A percentile compares a stretch with the other conserved stretches of the same genome.
These are phyloP conservation scores for Andrena bucephala DNA, from an alignment of 2,888 invertebrate species.

Conservation along the genomic window DNA sequence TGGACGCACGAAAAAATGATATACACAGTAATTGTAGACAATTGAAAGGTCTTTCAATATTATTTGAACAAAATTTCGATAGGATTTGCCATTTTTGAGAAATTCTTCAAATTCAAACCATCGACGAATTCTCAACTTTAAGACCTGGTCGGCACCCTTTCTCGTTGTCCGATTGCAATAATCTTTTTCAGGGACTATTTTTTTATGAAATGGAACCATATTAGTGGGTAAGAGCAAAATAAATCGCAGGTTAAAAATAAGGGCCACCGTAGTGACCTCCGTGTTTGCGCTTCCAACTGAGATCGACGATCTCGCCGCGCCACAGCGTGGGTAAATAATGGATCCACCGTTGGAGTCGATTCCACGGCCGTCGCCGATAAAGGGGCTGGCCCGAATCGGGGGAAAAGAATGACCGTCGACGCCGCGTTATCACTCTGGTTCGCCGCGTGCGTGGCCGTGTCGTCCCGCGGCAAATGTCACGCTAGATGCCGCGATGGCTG, in stretches of 20 bases:
- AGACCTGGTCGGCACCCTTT: too few species aligned
- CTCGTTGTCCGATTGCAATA: too few species aligned
- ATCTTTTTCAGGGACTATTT: too few species aligned
- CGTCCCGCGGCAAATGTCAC: slow-evolving; percentile 48
- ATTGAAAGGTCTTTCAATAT: too few species aligned
- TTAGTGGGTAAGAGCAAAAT: too few species aligned
- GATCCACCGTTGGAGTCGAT: slow-evolving; percentile 2
- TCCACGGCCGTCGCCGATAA: slow-evolving; percentile 15
- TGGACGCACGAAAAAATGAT: too few species aligned
- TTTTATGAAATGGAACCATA: too few species aligned
- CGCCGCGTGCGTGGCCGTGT: slow-evolving; percentile 34
- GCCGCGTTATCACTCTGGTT: slow-evolving; percentile 30
- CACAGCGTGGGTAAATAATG: slow-evolving; percentile 12
- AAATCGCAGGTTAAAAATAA: neutral
- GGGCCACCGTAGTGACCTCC: neutral
- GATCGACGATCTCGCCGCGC: slow-evolving; percentile 17
- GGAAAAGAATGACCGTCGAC: slow-evolving; percentile 16
- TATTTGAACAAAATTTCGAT: too few species aligned
- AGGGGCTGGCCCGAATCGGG: neutral
- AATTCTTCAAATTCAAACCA: too few species aligned
- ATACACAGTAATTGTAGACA: too few species aligned
- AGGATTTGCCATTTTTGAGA: too few species aligned
- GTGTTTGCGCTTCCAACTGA: neutral
- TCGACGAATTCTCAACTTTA: too few species aligned
- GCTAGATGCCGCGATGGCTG: slow-evolving; percentile 22